phyloP scores from a whole-genome alignment of 2,888 invertebrate species.

The Spilarctia lutea region DNA sequence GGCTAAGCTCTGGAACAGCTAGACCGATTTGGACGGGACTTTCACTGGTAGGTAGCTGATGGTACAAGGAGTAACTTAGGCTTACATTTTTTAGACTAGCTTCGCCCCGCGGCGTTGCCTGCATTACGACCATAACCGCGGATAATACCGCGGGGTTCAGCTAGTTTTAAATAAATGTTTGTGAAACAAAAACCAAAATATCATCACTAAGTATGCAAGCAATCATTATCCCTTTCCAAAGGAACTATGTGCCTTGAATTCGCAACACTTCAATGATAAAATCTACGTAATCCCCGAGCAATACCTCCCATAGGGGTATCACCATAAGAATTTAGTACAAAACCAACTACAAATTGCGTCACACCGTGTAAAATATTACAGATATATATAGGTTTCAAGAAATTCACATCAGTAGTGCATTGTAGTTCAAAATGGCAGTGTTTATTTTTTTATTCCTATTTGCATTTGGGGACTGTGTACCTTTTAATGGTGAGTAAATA shows the following conservation, averaged over 20 bases:
- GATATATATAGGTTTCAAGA: slow-evolving; percentile 32
- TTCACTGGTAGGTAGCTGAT: too few species aligned
- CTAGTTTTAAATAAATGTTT: too few species aligned
- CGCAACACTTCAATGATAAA: slow-evolving; percentile 24
- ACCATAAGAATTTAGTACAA: slow-evolving; percentile 65
- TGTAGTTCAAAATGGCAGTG: slow-evolving; percentile 32
- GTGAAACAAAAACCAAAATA: too few species aligned
- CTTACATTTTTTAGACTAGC: too few species aligned
- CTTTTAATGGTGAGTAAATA: slow-evolving; percentile 33
- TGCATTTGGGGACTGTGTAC: slow-evolving; percentile 29
- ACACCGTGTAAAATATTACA: slow-evolving; percentile 24
- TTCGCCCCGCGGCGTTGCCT: too few species aligned
- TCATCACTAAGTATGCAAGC: too few species aligned
- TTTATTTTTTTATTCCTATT: slow-evolving; percentile 12
- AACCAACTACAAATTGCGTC: slow-evolving; percentile 43
- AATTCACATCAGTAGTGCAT: slow-evolving; percentile 28
- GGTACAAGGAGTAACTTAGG: too few species aligned
- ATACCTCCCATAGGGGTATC: slow-evolving; percentile 61
- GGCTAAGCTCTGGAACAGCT: too few species aligned
- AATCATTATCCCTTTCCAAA: not conserved
- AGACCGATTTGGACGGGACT: too few species aligned
- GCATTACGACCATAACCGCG: too few species aligned
- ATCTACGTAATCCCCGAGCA: slow-evolving; percentile 19
- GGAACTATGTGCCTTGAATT: slow-evolving; percentile 3
- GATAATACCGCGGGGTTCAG: too few species aligned